A percentile compares a stretch with the other conserved stretches of the same genome.
These are phyloP conservation scores for Lepisosteus osseus DNA, from an alignment of 2,113 vertebrate genomes.

Conservation along the genomic window DNA sequence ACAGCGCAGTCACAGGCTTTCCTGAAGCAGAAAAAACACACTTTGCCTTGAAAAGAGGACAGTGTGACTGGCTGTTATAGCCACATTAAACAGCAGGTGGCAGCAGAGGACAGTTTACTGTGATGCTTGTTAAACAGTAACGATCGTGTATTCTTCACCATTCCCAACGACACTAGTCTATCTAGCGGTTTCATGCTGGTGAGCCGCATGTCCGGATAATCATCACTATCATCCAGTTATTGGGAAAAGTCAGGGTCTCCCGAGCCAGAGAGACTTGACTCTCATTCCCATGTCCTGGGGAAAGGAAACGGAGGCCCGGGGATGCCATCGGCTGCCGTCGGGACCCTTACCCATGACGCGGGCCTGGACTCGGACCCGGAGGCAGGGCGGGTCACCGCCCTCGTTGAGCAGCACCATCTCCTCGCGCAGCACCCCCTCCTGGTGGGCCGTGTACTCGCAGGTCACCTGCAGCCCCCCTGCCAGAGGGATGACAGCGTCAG, in stretches of 20 bases:
- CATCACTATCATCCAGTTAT: too few relatives aligned
- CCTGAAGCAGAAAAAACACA: too few relatives aligned
- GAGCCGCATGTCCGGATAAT: too few relatives aligned
- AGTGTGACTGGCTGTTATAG: too few relatives aligned
- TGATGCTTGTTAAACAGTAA: background rate
- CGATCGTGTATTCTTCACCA: background rate
- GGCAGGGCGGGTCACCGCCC: constrained; percentile 50
- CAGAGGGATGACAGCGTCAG: background rate
- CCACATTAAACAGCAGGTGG: constrained; percentile 39
- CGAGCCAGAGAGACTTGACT: too few relatives aligned
- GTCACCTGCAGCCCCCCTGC: constrained; percentile 75
- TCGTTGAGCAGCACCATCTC: constrained; percentile 81
- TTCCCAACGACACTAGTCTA: background rate
- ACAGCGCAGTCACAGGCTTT: background rate
- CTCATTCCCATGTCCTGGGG: too few relatives aligned
- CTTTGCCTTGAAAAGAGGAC: background rate
- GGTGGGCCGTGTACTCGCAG: constrained; percentile 88
- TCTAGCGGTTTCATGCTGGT: too few relatives aligned
- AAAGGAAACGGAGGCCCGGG: background rate
- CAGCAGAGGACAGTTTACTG: constrained; percentile 22
- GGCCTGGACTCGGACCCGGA: constrained; percentile 83
- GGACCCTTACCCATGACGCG: constrained; percentile 83
- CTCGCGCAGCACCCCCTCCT: constrained; percentile 86
- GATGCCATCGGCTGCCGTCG: background rate
- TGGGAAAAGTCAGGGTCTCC: too few relatives aligned